Conservation (phyloP, 2,113 vertebrate genomes). For the Pundamilia nyererei region DNA sequence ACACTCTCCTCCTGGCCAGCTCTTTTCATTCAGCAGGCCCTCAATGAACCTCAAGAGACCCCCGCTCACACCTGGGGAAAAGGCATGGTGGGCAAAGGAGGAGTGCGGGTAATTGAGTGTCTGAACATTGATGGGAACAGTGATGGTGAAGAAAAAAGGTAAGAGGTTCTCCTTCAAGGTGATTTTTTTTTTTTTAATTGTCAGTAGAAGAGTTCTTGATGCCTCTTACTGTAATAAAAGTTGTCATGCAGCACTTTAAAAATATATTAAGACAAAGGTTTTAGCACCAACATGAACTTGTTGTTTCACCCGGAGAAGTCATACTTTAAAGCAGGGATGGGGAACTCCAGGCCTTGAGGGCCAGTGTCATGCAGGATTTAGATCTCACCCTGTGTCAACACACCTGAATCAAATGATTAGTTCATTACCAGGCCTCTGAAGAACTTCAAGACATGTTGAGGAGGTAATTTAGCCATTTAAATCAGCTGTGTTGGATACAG, state of each 20-base stretch:
- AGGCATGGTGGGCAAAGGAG: slow-evolving; percentile 37
- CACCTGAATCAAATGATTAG: fast-evolving
- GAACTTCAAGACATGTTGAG: background rate
- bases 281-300: background rate
- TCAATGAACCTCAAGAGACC: slow-evolving; percentile 67
- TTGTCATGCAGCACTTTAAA: background rate
- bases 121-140: slow-evolving; percentile 69
- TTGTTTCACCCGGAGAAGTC: fast-evolving
- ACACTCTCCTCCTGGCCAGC: slow-evolving; percentile 73
- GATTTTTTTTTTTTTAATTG: background rate
- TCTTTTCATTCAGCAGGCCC: slow-evolving; percentile 79
- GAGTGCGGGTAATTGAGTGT: slow-evolving; percentile 55
- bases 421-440: background rate
- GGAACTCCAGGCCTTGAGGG: background rate
- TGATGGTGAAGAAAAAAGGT: slow-evolving; percentile 30
- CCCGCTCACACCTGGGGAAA: slow-evolving; percentile 70
- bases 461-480: background rate
- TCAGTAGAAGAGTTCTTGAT: background rate
- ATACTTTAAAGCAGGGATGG: background rate
- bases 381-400: background rate
- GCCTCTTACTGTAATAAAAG: background rate
- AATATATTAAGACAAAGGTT: background rate
- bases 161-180: no score
- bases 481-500: background rate
- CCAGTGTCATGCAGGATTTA: background rate